Evolutionary conservation across 30 jellyfish, hydroid and myxozoan species (phyloP), one percentile per base, ranked within the genome.

Genomic region (Chrysaora quinquecirrha): DNA sequence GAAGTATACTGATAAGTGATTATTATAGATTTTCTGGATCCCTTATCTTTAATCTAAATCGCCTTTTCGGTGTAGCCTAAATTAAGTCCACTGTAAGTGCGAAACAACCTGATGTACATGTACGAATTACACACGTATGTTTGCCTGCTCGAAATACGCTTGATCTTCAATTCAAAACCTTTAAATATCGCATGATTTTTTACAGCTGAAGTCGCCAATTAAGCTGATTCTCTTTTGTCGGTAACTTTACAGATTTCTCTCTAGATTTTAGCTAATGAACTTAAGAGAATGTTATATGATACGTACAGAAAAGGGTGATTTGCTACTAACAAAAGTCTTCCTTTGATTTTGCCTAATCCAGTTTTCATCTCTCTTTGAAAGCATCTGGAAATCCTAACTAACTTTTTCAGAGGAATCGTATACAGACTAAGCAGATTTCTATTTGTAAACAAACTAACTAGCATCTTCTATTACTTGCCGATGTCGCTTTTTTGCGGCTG

Each of bases 191-290:
- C n/a, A n/a, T n/a, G n/a, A n/a, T n/a, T n/a, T n/a, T n/a, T n/a
- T n/a, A n/a, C n/a, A n/a, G n/a, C 34, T 34, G 78, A 68, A 82
- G 92, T 82, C 92, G 92, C 92, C 92, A 82, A 82, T 82, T 82
- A 82, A 49, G 73, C 52, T 52, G 73, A 71, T 68, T 56, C 58
- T 35, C 84, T 47, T 64, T 70, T 69, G 92, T 82, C 92, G 92
- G 92, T 31, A 25, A 75, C 92, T 82, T 82, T 82, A 73, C 81
- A 68, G 92, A 82, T 82, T 82, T 70, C 85, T 82, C 92, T 69
- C 69, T 68, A 82, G 80, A 74, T 82, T 48, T 62, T 33, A 82
- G 85, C 84, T 82, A 82, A 82, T 82, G 92, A 82, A 82, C 85
- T 82, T 82, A 82, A 21, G 34, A 48, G 62, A 34, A 23, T 71